These are phyloP conservation scores for Orthonevra nobilis DNA, from an alignment of 2,888 invertebrate species.

Conservation along the genomic window DNA sequence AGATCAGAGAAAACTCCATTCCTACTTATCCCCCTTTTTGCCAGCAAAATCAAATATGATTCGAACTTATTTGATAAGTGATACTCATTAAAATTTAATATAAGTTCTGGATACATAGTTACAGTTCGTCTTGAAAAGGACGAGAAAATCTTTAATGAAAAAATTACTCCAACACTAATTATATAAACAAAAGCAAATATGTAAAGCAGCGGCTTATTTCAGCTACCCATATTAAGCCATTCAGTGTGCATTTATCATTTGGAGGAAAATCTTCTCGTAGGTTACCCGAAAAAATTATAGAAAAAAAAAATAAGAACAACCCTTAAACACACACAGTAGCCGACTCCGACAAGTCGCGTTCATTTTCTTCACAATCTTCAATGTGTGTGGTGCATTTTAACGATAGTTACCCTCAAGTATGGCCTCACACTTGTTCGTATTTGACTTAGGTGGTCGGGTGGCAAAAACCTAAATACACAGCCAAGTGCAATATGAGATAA, in stretches of 20 bases:
- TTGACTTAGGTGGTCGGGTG: conserved; percentile 30
- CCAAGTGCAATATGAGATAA: conserved; percentile 30
- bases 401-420: conserved; percentile 20
- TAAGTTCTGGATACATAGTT: too few species aligned
- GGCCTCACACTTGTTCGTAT: not conserved
- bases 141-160: too few species aligned
- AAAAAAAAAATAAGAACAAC: not conserved
- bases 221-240: conserved; percentile 15
- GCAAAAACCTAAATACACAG: conserved; percentile 7
- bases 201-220: conserved; percentile 17
- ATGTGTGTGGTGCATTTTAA: conserved; percentile 32
- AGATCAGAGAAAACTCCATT: too few species aligned
- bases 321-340: not conserved
- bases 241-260: not conserved
- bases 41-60: too few species aligned
- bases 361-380: not conserved
- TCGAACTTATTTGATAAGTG: too few species aligned
- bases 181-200: not conserved
- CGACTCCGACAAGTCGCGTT: conserved; percentile 5
- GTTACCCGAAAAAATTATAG: too few species aligned
- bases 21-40: too few species aligned
- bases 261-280: not conserved
- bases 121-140: too few species aligned
- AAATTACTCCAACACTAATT: too few species aligned
- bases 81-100: too few species aligned